Evolutionary conservation across 2,888 invertebrate species (phyloP).

Genomic region (Cryptocephalus primarius): DNA sequence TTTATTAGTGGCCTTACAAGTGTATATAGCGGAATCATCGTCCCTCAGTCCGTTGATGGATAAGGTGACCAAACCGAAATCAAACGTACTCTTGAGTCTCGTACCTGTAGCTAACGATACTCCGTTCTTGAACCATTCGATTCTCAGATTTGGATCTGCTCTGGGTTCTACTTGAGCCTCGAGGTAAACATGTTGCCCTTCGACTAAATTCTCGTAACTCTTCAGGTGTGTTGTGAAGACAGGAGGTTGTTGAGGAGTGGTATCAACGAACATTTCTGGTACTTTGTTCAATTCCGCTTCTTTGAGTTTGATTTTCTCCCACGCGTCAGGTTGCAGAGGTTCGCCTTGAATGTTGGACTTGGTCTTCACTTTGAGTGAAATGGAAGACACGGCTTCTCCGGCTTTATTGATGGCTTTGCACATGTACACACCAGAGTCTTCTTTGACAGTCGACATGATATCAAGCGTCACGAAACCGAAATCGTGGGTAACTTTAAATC

Average conservation of each 20-base stretch:
- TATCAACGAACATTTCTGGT: slow-evolving; percentile 78
- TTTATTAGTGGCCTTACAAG: slow-evolving; percentile 87
- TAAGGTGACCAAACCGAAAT: slow-evolving; percentile 90
- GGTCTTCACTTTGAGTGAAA: slow-evolving; percentile 78
- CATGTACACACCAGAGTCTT: slow-evolving; percentile 88
- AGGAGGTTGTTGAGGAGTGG: slow-evolving; percentile 80
- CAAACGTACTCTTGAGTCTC: slow-evolving; percentile 85
- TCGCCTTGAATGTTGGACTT: slow-evolving; percentile 73
- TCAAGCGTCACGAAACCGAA: slow-evolving; percentile 92
- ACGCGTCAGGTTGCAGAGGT: slow-evolving; percentile 79
- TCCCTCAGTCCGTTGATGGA: slow-evolving; percentile 78
- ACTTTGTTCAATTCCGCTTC: slow-evolving; percentile 88
- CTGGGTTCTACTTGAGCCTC: slow-evolving; percentile 88
- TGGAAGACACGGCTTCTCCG: slow-evolving; percentile 89
- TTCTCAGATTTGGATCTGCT: slow-evolving; percentile 74
- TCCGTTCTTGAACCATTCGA: slow-evolving; percentile 93
- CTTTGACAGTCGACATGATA: slow-evolving; percentile 74
- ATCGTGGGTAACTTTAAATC: slow-evolving; percentile 85
- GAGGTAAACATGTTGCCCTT: slow-evolving; percentile 76
- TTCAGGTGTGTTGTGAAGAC: slow-evolving; percentile 90
- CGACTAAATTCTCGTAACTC: slow-evolving; percentile 70
- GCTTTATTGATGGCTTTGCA: slow-evolving; percentile 89
- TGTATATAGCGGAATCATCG: slow-evolving; percentile 92
- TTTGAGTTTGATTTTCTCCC: slow-evolving; percentile 83
- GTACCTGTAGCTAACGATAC: slow-evolving; percentile 75